phyloP scores from a whole-genome alignment of 2,888 invertebrate species.

The Rosalia funebris region DNA sequence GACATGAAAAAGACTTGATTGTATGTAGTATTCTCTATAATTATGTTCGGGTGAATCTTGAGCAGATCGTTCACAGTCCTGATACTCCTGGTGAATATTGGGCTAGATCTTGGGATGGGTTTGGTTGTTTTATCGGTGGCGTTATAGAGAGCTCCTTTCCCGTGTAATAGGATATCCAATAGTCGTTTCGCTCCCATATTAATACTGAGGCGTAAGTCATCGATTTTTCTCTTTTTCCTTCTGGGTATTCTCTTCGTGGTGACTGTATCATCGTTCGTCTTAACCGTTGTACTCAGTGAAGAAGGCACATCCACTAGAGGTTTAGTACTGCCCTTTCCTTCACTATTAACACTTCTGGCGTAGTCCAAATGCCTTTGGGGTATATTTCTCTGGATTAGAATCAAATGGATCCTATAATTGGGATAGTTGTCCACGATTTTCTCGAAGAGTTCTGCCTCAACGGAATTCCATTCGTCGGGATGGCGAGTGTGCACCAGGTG shows the following conservation, averaged over 20 bases:
- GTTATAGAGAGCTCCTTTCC: constrained; percentile 11
- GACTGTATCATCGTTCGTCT: not conserved
- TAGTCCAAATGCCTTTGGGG: constrained; percentile 34
- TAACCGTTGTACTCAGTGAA: not conserved
- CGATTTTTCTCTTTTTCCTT: constrained; percentile 30
- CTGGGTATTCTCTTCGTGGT: not conserved
- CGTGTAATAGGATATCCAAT: constrained; percentile 36
- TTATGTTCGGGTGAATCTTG: constrained; percentile 63
- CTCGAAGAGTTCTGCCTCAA: constrained; percentile 54
- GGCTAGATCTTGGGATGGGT: constrained; percentile 7
- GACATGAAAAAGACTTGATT: constrained; percentile 66
- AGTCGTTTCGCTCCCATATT: constrained; percentile 35
- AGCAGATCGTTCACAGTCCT: constrained; percentile 36
- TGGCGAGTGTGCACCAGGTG: constrained; percentile 57
- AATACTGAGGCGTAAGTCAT: constrained; percentile 29
- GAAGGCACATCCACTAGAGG: not conserved
- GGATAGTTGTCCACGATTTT: constrained; percentile 56
- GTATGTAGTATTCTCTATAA: constrained; percentile 61
- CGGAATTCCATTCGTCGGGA: constrained; percentile 49
- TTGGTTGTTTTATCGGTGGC: not conserved
- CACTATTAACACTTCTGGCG: constrained; percentile 6
- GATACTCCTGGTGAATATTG: constrained; percentile 14
- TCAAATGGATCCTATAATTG: constrained; percentile 53
- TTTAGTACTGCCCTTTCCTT: not conserved
- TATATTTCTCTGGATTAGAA: constrained; percentile 41